These are phyloP conservation scores for Calyptommatus sinebrachiatus DNA, from an alignment of 2,113 vertebrate genomes.

Conservation along the genomic window DNA sequence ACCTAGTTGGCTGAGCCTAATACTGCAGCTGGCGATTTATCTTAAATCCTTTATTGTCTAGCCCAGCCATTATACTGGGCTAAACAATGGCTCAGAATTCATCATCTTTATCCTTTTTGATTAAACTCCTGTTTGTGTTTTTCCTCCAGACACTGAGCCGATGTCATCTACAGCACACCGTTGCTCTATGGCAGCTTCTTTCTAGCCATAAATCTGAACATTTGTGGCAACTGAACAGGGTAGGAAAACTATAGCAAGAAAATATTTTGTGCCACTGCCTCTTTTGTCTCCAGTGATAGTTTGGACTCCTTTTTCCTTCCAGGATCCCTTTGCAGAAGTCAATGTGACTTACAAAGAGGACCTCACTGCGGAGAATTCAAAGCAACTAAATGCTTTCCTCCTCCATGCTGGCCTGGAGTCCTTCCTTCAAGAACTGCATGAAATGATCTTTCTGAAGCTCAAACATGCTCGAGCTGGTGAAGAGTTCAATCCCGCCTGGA, in stretches of 20 bases:
- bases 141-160: constrained; percentile 75
- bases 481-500: constrained; percentile 77
- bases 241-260: constrained; percentile 47
- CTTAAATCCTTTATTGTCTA: background rate
- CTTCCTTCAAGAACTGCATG: constrained; percentile 89
- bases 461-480: constrained; percentile 62
- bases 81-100: background rate
- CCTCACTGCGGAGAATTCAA: constrained; percentile 62
- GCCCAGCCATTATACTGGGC: background rate
- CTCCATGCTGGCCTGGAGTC: constrained; percentile 74
- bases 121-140: background rate
- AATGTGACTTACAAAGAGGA: constrained; percentile 67
- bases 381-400: constrained; percentile 78
- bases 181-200: constrained; percentile 89
- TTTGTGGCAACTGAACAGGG: constrained; percentile 82
- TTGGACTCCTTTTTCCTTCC: background rate
- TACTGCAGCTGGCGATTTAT: no score
- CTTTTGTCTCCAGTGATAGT: background rate
- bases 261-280: accelerated
- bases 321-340: constrained; percentile 89
- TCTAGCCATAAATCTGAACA: constrained; percentile 86
- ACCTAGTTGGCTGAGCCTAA: no score
- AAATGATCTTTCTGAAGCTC: constrained; percentile 84
- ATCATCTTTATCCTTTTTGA: no score
- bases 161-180: constrained; percentile 80